Evolutionary conservation across 2,113 vertebrate genomes (phyloP), one percentile per base, ranked within the genome.

Genomic region (Anseranas semipalmata): DNA sequence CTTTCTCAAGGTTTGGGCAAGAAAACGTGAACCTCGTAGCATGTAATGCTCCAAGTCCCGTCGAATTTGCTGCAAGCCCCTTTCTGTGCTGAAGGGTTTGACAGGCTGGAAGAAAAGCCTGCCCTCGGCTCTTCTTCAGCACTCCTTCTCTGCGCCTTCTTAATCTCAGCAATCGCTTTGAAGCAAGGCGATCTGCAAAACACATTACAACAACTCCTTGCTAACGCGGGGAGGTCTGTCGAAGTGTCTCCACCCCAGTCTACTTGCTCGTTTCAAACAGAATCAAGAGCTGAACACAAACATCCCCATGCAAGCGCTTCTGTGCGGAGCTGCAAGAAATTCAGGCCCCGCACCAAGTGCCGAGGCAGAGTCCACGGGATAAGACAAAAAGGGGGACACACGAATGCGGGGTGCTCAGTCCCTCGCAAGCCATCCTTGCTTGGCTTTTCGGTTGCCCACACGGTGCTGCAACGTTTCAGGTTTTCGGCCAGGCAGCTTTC

Each of bases 311-410:
- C 5, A 7, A 18, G 43, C 24, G 6, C 59, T 43, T 27, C 66
- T 4, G n/a, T 0, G 45, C 50, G 35, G 53, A 60, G 62, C 77
- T 6, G 22, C 2, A 1, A 33, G 41, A 33, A 19, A 67, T 39
- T 32, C 45, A 33, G 2, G 7, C 3, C 1, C 2, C 3, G 7
- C 70, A 19, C 32, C 1, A 3, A 43, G 53, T 52, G 4, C 33
- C 2, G 8, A 32, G 60, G 2, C 46, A 2, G 30, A 59, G 10
- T 10, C 39, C 22, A n/a, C 55, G 5, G 39, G 28, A 15, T 6
- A 5, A 30, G 24, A 7, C 1, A n/a, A 1, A 32, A 48, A 37
- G 30, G 12, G 41, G 48, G 79, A 16, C 12, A 2, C 1, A 1
- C 3, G 2, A 32, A 12, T 0, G 7, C 0, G 30, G 20, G 35